Evolutionary conservation across 2,888 invertebrate genomes (phyloP).

Genomic region (Allophyes oxyacanthae): DNA sequence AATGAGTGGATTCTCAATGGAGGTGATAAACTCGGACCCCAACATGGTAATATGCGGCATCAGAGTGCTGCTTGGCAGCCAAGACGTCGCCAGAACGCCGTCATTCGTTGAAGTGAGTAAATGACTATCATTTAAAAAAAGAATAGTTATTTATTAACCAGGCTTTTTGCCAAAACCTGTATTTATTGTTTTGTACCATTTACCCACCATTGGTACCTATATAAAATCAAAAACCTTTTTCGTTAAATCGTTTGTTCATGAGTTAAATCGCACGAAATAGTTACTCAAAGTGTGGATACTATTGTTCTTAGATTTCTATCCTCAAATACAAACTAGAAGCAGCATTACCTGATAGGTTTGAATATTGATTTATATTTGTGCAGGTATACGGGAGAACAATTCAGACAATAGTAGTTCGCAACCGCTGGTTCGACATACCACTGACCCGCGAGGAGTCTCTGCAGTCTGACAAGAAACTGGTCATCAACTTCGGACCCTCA

Average conservation of each 20-base stretch:
- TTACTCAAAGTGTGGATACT: too few relatives aligned
- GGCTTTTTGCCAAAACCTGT: too few relatives aligned
- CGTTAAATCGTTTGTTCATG: too few relatives aligned
- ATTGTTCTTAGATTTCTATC: too few relatives aligned
- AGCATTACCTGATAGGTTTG: background rate
- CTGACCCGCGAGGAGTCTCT: conserved; percentile 97
- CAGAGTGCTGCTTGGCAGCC: conserved; percentile 95
- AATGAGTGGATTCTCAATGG: conserved; percentile 96
- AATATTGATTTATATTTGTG: conserved; percentile 16
- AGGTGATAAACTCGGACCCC: conserved; percentile 95
- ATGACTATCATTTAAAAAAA: background rate
- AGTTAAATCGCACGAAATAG: too few relatives aligned
- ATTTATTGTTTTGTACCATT: too few relatives aligned
- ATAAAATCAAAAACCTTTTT: too few relatives aligned
- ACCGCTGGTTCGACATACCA: conserved; percentile 98
- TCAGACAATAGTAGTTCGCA: conserved; percentile 92
- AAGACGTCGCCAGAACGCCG: conserved; percentile 94
- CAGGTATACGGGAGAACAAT: conserved; percentile 93
- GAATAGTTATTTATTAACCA: too few relatives aligned
- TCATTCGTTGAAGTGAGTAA: conserved; percentile 91
- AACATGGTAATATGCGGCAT: conserved; percentile 97
- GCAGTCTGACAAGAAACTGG: conserved; percentile 97
- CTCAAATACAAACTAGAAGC: background rate
- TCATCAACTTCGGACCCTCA: conserved; percentile 94
- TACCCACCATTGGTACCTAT: too few relatives aligned